Conservation (phyloP, 2,888 invertebrate genomes). For the Callyntrura guangdongensis region DNA sequence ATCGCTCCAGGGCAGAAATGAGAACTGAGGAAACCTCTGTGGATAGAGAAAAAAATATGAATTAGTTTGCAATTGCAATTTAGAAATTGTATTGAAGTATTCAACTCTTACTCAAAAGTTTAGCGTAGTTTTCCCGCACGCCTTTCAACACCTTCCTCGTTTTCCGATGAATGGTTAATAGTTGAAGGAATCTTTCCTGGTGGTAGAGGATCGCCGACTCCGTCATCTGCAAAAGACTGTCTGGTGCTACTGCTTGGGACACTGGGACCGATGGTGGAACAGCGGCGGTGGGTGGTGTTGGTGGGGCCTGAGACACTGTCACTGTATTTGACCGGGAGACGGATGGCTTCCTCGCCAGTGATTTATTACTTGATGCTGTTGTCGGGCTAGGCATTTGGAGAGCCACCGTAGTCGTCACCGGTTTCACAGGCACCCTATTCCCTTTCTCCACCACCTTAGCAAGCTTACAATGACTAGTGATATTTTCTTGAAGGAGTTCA, state of each 20-base stretch:
- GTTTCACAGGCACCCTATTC: too few species aligned
- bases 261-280: neutral
- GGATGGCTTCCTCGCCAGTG: neutral
- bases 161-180: conserved; percentile 80
- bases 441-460: conserved; percentile 63
- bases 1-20: conserved; percentile 88
- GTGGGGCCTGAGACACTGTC: neutral
- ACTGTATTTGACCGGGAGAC: neutral
- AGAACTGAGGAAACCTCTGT: conserved; percentile 89
- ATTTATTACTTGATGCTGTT: neutral
- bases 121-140: conserved; percentile 82
- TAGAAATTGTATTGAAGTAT: conserved; percentile 9
- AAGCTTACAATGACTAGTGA: conserved; percentile 81
- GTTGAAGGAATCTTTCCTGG: conserved; percentile 80
- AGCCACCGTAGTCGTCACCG: neutral
- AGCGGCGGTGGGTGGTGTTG: neutral
- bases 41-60: neutral
- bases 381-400: neutral
- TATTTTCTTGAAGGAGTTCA: conserved; percentile 82
- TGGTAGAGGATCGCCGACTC: conserved; percentile 64
- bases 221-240: neutral
- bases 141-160: conserved; percentile 77
- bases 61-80: neutral
- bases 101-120: conserved; percentile 80
- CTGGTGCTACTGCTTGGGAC: neutral